Conservation (phyloP, 2,113 vertebrate genomes). For the Ochotona princeps region DNA sequence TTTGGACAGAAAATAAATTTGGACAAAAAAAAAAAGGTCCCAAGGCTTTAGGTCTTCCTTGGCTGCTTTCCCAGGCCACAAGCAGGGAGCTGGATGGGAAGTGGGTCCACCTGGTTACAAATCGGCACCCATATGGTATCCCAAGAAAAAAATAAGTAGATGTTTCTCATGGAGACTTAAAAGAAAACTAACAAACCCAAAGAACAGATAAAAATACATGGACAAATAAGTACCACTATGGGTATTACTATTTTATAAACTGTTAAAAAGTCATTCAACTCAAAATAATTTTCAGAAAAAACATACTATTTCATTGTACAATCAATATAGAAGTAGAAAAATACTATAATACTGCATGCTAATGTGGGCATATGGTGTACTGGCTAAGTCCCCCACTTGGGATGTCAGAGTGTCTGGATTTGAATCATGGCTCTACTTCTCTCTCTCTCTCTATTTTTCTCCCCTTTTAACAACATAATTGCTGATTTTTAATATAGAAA, state of each 20-base stretch:
- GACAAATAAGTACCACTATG: neutral
- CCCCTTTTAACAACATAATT: too few relatives aligned
- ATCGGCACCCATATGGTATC: too few relatives aligned
- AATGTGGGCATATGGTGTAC: neutral
- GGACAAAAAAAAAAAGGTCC: too few relatives aligned
- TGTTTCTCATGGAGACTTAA: neutral
- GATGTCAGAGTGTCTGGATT: too few relatives aligned
- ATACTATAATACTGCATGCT: neutral
- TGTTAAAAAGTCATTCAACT: neutral
- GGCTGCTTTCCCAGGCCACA: too few relatives aligned
- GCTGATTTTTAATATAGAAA: neutral
- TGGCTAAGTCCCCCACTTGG: too few relatives aligned
- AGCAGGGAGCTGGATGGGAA: too few relatives aligned
- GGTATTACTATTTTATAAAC: neutral
- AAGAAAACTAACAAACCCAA: neutral
- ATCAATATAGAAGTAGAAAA: constrained; percentile 1
- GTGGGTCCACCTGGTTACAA: too few relatives aligned
- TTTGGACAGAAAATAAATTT: neutral
- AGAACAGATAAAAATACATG: neutral
- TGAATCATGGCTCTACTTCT: too few relatives aligned
- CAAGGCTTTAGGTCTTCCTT: too few relatives aligned
- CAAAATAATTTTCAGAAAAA: neutral
- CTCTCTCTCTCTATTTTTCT: too few relatives aligned
- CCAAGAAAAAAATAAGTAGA: neutral
- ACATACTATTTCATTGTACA: neutral